phyloP scores from a whole-genome alignment of 1,140 invertebrate species.

The Drosophila pseudoobscura region DNA sequence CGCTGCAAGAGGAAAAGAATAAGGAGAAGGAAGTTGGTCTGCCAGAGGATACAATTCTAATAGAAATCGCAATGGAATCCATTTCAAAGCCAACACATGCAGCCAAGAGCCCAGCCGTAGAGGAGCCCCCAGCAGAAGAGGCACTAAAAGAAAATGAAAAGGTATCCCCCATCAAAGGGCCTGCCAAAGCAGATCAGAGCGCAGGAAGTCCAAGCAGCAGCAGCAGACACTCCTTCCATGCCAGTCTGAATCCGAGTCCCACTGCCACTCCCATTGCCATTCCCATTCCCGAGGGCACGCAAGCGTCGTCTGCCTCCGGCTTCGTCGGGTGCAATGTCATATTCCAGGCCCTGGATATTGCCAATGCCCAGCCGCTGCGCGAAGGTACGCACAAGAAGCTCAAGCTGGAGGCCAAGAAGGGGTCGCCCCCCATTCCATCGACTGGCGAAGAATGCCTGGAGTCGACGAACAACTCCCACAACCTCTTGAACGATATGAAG shows the following conservation, averaged over 20 bases:
- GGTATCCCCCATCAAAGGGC: not conserved
- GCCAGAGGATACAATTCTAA: not conserved
- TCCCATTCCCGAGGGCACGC: slow-evolving; percentile 2
- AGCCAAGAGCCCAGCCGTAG: not conserved
- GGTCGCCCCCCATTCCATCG: slow-evolving; percentile 3
- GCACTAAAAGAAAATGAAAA: too few species aligned
- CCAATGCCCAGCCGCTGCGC: slow-evolving; percentile 28
- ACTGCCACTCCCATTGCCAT: not conserved
- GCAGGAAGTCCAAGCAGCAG: not conserved
- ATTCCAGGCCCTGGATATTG: slow-evolving; percentile 61
- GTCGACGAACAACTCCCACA: slow-evolving; percentile 3
- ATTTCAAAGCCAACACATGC: too few species aligned
- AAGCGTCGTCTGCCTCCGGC: not conserved
- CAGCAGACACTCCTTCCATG: too few species aligned
- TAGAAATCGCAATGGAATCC: not conserved
- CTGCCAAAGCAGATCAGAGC: not conserved
- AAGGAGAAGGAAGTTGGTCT: not conserved
- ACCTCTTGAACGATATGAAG: too few species aligned
- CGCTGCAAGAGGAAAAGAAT: not conserved
- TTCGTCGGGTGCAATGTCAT: slow-evolving; percentile 63
- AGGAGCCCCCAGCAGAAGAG: not conserved
- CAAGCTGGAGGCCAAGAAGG: slow-evolving; percentile 31
- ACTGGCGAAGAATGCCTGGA: not conserved
- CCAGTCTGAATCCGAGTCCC: too few species aligned
- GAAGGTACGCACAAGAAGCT: slow-evolving; percentile 47